These are phyloP conservation scores for Drosophila mojavensis DNA, from an alignment of 1,140 invertebrate genomes.

Conservation along the genomic window DNA sequence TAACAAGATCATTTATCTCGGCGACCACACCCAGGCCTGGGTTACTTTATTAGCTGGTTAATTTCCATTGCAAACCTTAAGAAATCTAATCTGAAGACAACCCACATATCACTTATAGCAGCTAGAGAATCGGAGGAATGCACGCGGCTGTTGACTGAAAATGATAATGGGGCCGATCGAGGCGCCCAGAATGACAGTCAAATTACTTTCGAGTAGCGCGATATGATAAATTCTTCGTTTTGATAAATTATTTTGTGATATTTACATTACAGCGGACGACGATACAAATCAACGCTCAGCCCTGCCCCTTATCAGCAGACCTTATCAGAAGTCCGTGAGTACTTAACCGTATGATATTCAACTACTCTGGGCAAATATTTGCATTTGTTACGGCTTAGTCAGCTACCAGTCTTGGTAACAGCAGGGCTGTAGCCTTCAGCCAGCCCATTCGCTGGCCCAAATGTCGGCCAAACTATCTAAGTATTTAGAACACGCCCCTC, in stretches of 20 bases:
- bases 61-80: conserved; percentile 32
- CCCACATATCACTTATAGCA: not conserved
- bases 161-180: conserved; percentile 19
- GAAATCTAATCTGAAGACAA: conserved; percentile 20
- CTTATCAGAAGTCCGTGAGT: not conserved
- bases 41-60: conserved; percentile 20
- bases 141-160: conserved; percentile 26
- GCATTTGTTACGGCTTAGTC: conserved; percentile 19
- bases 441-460: conserved; percentile 64
- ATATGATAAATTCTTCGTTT: conserved; percentile 38
- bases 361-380: conserved; percentile 41
- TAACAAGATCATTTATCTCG: conserved; percentile 10
- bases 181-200: conserved; percentile 39
- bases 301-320: conserved; percentile 23
- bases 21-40: conserved; percentile 9
- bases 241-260: conserved; percentile 29
- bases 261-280: not conserved
- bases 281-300: conserved; percentile 22
- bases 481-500: conserved; percentile 4
- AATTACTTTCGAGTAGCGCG: conserved; percentile 43
- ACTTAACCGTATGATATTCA: conserved; percentile 1
- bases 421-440: conserved; percentile 41
- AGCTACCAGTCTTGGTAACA: conserved; percentile 42
- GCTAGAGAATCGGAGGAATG: not conserved
- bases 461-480: conserved; percentile 37